Percentiles rank a stretch among this genome's conserved stretches.
phyloP scores from a whole-genome alignment of 2,888 invertebrate genomes.

The Lasioglossum leucozonium region DNA sequence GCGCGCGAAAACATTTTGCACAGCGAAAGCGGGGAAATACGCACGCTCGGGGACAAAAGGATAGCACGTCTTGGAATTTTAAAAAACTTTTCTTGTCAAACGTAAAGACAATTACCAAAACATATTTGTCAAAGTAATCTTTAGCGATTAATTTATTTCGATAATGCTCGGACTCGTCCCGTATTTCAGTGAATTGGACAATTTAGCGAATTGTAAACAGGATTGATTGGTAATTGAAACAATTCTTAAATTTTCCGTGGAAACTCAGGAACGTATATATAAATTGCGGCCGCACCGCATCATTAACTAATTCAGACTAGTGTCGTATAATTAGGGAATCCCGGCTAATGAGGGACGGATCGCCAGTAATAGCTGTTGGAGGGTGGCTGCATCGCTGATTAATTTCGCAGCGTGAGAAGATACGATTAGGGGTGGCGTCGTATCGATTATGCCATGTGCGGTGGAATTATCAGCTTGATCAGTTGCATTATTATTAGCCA shows the following conservation, averaged over 20 bases:
- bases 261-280: neutral
- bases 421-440: conserved; percentile 30
- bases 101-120: too few relatives aligned
- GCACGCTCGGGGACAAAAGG: too few relatives aligned
- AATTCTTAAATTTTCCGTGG: neutral
- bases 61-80: too few relatives aligned
- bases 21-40: neutral
- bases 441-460: conserved; percentile 30
- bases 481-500: conserved; percentile 25
- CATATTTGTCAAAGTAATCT: too few relatives aligned
- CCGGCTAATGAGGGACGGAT: conserved; percentile 34
- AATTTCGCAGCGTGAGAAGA: conserved; percentile 48
- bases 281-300: neutral
- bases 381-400: conserved; percentile 39
- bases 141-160: too few relatives aligned
- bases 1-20: conserved; percentile 1
- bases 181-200: too few relatives aligned
- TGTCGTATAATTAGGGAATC: conserved; percentile 28
- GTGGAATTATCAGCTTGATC: conserved; percentile 27
- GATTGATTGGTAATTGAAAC: neutral
- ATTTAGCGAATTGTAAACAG: too few relatives aligned
- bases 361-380: conserved; percentile 33
- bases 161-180: too few relatives aligned
- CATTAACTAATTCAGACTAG: conserved; percentile 29
- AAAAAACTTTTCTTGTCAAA: too few relatives aligned